Percentiles rank a stretch among this genome's conserved stretches.
Evolutionary conservation across 2,888 invertebrate genomes (phyloP).

Genomic region (Drosophila anomalipes): DNA sequence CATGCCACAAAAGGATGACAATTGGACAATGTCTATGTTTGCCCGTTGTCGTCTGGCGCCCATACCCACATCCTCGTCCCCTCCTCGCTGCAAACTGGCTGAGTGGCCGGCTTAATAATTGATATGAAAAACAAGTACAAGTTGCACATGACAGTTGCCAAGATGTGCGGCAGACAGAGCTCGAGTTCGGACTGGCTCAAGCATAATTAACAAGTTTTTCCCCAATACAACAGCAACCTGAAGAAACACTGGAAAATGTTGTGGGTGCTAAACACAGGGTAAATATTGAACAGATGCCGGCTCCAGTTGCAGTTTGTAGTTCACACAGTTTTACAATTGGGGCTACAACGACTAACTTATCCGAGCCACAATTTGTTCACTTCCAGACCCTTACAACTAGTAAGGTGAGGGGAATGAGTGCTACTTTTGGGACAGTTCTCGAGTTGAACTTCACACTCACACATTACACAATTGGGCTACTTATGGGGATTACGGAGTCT

Average conservation of each 20-base stretch:
- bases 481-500: constrained; percentile 62
- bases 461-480: constrained; percentile 64
- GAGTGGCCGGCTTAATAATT: constrained; percentile 75
- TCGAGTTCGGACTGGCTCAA: constrained; percentile 32
- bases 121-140: constrained; percentile 75
- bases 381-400: constrained; percentile 9
- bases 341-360: constrained; percentile 3
- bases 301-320: constrained; percentile 70
- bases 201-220: constrained; percentile 76
- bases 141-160: constrained; percentile 69
- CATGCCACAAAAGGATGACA: constrained; percentile 77
- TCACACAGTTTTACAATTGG: constrained; percentile 56
- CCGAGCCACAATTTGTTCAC: constrained; percentile 9
- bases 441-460: constrained; percentile 43
- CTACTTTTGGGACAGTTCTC: constrained; percentile 40
- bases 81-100: constrained; percentile 5
- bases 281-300: constrained; percentile 63
- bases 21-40: constrained; percentile 76
- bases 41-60: constrained; percentile 70
- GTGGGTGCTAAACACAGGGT: constrained; percentile 55
- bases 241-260: constrained; percentile 58
- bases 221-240: constrained; percentile 22
- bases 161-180: constrained; percentile 38
- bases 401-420: not conserved
- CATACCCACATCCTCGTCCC: constrained; percentile 4